Conservation (phyloP, 2,888 invertebrate genomes). For the Nephrotoma flavescens region DNA sequence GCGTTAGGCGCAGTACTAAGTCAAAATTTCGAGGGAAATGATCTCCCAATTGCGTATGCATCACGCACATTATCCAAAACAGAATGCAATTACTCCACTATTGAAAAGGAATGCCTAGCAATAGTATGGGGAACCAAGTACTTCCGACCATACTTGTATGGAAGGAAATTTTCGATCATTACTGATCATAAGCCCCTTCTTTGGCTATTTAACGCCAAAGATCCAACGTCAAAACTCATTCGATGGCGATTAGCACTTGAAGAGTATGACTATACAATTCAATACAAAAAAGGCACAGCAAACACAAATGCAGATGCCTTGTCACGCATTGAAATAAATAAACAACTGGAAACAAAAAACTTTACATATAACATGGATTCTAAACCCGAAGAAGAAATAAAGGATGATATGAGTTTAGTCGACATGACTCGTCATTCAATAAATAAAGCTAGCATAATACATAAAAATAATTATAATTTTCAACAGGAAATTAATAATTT, state of each 20-base stretch:
- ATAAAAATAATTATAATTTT: no score
- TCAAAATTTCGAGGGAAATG: slow-evolving; percentile 12
- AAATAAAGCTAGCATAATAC: no score
- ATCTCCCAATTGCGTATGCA: slow-evolving; percentile 17
- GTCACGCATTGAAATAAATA: slow-evolving; percentile 8
- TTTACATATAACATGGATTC: no score
- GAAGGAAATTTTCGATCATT: slow-evolving; percentile 22
- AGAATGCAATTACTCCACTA: slow-evolving; percentile 17
- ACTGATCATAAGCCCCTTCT: slow-evolving; percentile 26
- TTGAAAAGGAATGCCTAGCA: slow-evolving; percentile 22
- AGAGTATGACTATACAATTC: slow-evolving; percentile 18
- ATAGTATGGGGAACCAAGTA: slow-evolving; percentile 22
- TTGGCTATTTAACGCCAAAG: slow-evolving; percentile 24
- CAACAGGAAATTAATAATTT: no score
- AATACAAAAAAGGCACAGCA: slow-evolving; percentile 14
- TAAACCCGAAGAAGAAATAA: not conserved
- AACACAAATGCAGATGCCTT: slow-evolving; percentile 14
- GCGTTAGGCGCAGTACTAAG: slow-evolving; percentile 18
- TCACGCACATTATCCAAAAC: slow-evolving; percentile 16
- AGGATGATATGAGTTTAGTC: no score
- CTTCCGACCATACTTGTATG: slow-evolving; percentile 23
- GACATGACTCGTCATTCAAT: no score
- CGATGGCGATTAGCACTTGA: slow-evolving; percentile 22
- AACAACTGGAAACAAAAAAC: no score
- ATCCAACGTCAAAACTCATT: slow-evolving; percentile 22